Conservation (phyloP, 1,140 invertebrate species). For the Bicyclus anynana region DNA sequence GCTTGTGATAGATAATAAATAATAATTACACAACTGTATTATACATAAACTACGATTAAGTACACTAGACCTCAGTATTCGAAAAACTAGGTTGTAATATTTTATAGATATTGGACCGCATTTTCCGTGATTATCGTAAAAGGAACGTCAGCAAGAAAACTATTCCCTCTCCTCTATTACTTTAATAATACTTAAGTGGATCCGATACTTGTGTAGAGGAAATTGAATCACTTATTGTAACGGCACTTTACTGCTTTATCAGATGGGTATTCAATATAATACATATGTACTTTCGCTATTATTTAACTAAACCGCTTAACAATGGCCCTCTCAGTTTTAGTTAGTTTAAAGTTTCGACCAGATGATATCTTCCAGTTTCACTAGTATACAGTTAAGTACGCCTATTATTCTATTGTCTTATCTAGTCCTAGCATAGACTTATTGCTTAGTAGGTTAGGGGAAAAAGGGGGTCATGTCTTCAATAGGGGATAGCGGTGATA, state of each 20-base stretch:
- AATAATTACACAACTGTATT: too few relatives aligned
- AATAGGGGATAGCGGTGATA: too few relatives aligned
- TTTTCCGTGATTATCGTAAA: slow-evolving; percentile 74
- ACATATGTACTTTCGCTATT: slow-evolving; percentile 26
- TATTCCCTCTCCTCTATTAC: slow-evolving; percentile 70
- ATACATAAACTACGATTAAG: neutral
- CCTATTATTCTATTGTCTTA: too few relatives aligned
- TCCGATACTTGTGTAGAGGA: slow-evolving; percentile 70
- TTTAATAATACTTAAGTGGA: slow-evolving; percentile 75
- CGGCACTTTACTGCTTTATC: slow-evolving; percentile 63
- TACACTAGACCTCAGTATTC: slow-evolving; percentile 27
- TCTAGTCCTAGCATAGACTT: too few relatives aligned
- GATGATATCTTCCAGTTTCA: too few relatives aligned
- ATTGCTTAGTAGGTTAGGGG: too few relatives aligned
- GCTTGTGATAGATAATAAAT: too few relatives aligned
- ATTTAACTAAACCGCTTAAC: slow-evolving; percentile 7
- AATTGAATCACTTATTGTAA: slow-evolving; percentile 76
- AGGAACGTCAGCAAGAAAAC: slow-evolving; percentile 74
- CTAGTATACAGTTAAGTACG: too few relatives aligned
- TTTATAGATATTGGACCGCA: slow-evolving; percentile 72
- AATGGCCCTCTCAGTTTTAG: neutral
- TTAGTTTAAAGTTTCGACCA: too few relatives aligned
- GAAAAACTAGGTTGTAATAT: slow-evolving; percentile 49
- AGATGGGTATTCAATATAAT: slow-evolving; percentile 58
- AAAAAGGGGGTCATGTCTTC: too few relatives aligned